These are phyloP conservation scores for Ciona savignyi DNA, from an alignment of 23 tunicate genomes.

Conservation along the genomic window DNA sequence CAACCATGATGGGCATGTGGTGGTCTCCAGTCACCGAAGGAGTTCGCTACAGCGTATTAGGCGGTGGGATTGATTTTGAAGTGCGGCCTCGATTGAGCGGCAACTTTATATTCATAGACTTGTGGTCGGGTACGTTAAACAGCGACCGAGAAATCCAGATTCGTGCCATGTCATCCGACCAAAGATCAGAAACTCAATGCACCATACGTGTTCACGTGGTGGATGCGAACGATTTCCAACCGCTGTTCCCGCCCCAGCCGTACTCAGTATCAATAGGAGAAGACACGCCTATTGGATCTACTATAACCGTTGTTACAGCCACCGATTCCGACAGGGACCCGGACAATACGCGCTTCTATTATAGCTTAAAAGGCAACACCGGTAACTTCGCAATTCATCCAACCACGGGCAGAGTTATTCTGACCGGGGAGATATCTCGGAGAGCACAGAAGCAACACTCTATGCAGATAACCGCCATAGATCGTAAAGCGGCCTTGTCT, in stretches of 20 bases:
- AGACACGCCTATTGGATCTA: conserved; percentile 41
- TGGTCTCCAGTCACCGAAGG: conserved; percentile 7
- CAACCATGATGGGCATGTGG: conserved; percentile 60
- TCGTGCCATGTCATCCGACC: conserved; percentile 22
- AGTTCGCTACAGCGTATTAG: conserved; percentile 16
- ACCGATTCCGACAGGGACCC: conserved; percentile 48
- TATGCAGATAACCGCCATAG: conserved; percentile 23
- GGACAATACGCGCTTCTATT: conserved; percentile 40
- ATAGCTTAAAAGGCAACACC: conserved; percentile 24
- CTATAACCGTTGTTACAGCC: conserved; percentile 27
- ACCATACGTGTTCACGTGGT: conserved; percentile 29
- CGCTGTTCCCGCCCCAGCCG: conserved; percentile 35
- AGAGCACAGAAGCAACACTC: conserved; percentile 38
- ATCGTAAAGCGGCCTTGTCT: conserved; percentile 40
- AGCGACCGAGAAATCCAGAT: conserved; percentile 8
- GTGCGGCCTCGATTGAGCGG: conserved; percentile 10
- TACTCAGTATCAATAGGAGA: conserved; percentile 37
- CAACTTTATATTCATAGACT: conserved; percentile 44
- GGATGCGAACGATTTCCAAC: conserved; percentile 50
- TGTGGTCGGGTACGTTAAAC: conserved; percentile 15
- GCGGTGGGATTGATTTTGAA: background rate
- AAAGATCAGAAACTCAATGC: conserved; percentile 15
- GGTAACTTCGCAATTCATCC: conserved; percentile 66
- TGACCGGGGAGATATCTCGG: conserved; percentile 27
- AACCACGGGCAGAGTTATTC: conserved; percentile 38